A percentile compares a stretch with the other conserved stretches of the same genome.
Evolutionary conservation across 2,113 vertebrate genomes (phyloP).

Genomic region (Eulacestoma nigropectus): DNA sequence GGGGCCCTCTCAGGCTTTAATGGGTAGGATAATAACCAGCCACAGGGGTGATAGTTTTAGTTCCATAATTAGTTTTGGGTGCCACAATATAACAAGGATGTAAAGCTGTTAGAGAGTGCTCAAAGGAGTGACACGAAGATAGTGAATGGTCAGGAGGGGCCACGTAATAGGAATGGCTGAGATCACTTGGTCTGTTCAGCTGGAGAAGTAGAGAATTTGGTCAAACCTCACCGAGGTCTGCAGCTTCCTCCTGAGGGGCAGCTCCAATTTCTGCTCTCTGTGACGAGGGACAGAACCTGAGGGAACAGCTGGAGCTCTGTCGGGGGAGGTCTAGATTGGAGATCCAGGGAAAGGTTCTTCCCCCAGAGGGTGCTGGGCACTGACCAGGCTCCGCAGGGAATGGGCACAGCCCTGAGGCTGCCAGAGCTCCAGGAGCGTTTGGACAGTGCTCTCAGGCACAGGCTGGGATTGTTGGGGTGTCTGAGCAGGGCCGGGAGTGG

Average conservation of each 20-base stretch:
- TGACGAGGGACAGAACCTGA: neutral
- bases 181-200: neutral
- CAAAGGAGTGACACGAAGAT: rapidly evolving
- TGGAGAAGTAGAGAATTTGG: neutral
- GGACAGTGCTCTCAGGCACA: rapidly evolving
- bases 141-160: neutral
- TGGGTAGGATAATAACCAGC: neutral
- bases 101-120: neutral
- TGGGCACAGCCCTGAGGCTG: rapidly evolving
- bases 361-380: neutral
- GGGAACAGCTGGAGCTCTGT: neutral
- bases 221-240: neutral
- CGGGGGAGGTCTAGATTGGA: neutral
- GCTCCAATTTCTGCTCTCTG: neutral
- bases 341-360: neutral
- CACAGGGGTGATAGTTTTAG: too few species aligned
- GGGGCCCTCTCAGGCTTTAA: neutral
- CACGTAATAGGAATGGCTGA: neutral
- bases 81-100: too few species aligned
- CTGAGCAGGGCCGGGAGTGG: neutral
- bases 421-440: neutral
- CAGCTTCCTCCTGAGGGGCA: neutral
- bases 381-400: neutral
- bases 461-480: neutral
- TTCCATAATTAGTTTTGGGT: neutral